Percentiles rank a stretch among this genome's conserved stretches.
phyloP scores from a whole-genome alignment of 2,797 vertebrate species.

The Phataginus tricuspis region DNA sequence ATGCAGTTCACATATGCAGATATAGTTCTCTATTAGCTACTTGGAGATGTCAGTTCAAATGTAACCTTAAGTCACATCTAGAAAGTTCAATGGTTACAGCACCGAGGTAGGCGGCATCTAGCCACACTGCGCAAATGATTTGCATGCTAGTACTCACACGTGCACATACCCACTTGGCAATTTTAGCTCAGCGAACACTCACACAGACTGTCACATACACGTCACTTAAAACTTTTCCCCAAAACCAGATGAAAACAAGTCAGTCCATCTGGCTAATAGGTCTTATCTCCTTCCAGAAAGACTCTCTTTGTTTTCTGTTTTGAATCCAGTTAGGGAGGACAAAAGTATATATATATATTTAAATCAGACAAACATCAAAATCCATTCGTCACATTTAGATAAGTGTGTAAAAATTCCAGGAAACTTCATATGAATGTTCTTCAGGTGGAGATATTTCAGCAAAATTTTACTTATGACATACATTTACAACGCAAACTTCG shows the following conservation, averaged over 20 bases:
- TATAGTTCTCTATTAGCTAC: neutral
- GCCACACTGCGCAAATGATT: neutral
- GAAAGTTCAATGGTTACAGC: neutral
- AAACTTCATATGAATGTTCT: neutral
- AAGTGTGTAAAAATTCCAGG: neutral
- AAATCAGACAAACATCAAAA: neutral
- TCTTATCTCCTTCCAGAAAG: constrained; percentile 1
- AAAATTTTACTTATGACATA: constrained; percentile 43
- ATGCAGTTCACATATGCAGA: neutral
- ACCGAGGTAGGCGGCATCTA: neutral
- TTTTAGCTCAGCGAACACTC: neutral
- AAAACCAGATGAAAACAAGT: constrained; percentile 15
- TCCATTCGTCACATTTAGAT: neutral
- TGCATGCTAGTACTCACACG: neutral
- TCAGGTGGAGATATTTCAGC: neutral
- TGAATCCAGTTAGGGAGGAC: neutral
- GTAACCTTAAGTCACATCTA: neutral
- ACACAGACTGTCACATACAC: neutral
- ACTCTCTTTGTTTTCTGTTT: neutral
- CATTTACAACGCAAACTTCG: constrained; percentile 39
- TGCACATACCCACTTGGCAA: too few species aligned
- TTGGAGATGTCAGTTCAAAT: neutral
- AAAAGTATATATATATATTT: neutral
- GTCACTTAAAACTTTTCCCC: neutral
- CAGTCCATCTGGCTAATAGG: neutral